These are phyloP conservation scores for Hymenopus coronatus DNA, from an alignment of 2,888 invertebrate species.

Conservation along the genomic window DNA sequence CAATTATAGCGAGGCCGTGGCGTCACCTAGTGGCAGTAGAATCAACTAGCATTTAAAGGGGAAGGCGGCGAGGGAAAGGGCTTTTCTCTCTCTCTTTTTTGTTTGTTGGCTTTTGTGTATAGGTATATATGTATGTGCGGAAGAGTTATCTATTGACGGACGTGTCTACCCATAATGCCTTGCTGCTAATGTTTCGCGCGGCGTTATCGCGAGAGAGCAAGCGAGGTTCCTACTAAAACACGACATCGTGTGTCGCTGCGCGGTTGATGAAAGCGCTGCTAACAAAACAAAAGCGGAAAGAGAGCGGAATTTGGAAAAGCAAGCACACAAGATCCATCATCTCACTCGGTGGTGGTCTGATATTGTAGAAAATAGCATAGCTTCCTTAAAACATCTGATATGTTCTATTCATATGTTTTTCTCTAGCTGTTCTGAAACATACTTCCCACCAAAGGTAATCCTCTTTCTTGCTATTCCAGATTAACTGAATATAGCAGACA, in stretches of 20 bases:
- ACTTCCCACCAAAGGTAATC: too few species aligned
- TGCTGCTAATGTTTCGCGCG: not conserved
- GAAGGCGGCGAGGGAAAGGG: not conserved
- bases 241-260: not conserved
- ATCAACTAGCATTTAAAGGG: not conserved
- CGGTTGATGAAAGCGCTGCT: not conserved
- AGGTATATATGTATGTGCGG: not conserved
- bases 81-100: not conserved
- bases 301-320: not conserved
- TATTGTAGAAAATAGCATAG: not conserved
- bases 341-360: not conserved
- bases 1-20: not conserved
- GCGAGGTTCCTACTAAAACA: not conserved
- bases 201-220: not conserved
- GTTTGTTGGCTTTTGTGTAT: not conserved
- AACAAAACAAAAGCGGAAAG: not conserved
- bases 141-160: not conserved
- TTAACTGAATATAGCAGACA: too few species aligned
- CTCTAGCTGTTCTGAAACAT: too few species aligned
- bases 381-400: too few species aligned
- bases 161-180: slow-evolving; percentile 8
- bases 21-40: not conserved
- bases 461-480: too few species aligned
- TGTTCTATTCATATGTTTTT: too few species aligned
- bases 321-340: not conserved